phyloP scores from a whole-genome alignment of 2,888 invertebrate species.

The Rhingia rostrata region DNA sequence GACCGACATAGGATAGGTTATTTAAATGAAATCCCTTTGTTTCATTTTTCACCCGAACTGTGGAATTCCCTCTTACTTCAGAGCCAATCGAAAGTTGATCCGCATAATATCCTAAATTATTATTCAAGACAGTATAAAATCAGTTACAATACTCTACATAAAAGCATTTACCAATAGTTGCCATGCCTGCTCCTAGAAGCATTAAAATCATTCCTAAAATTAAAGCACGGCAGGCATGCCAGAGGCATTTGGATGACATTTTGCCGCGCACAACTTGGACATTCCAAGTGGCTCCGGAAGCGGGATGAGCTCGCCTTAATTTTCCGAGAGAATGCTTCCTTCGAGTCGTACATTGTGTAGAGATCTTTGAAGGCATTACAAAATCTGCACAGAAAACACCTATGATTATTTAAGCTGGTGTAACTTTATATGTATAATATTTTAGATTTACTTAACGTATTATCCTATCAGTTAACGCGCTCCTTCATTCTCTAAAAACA shows the following conservation, averaged over 20 bases:
- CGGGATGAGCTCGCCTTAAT: slow-evolving; percentile 88
- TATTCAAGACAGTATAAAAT: neutral
- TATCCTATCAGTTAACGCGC: neutral
- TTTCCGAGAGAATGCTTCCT: slow-evolving; percentile 84
- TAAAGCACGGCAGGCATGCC: slow-evolving; percentile 96
- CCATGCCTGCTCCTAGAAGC: slow-evolving; percentile 95
- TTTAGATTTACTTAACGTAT: too few relatives aligned
- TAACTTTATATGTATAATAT: neutral
- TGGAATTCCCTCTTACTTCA: slow-evolving; percentile 90
- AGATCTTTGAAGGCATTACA: slow-evolving; percentile 81
- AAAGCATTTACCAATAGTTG: slow-evolving; percentile 89
- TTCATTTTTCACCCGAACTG: slow-evolving; percentile 91
- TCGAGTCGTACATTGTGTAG: slow-evolving; percentile 80
- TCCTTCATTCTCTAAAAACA: too few relatives aligned
- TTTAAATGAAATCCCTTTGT: slow-evolving; percentile 92
- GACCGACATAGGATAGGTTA: slow-evolving; percentile 97
- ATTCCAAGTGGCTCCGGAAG: slow-evolving; percentile 93
- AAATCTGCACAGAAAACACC: slow-evolving; percentile 11
- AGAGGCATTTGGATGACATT: slow-evolving; percentile 94
- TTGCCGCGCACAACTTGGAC: slow-evolving; percentile 93
- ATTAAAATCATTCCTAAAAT: slow-evolving; percentile 94
- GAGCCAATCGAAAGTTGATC: slow-evolving; percentile 91
- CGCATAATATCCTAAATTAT: slow-evolving; percentile 89
- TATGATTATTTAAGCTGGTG: neutral
- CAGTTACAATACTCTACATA: neutral